Conservation (phyloP, 2,888 invertebrate genomes). For the Oxyteleia sp. region DNA sequence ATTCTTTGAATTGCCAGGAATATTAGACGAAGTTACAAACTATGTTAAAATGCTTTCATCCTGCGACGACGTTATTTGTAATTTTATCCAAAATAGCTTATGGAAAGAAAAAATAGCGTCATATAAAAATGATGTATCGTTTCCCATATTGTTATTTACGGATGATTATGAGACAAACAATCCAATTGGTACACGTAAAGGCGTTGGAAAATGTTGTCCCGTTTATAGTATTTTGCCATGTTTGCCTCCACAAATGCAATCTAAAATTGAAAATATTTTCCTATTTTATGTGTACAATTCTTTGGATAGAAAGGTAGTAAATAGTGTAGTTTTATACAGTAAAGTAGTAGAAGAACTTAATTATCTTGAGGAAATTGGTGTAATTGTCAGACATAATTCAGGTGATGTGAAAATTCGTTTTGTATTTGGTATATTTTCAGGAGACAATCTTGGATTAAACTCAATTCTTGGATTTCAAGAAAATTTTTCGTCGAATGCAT, state of each 20-base stretch:
- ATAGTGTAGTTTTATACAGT: constrained; percentile 56
- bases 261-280: constrained; percentile 68
- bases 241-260: constrained; percentile 65
- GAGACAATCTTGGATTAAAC: constrained; percentile 74
- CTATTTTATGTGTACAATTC: constrained; percentile 56
- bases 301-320: constrained; percentile 48
- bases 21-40: constrained; percentile 46
- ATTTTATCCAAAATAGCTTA: constrained; percentile 58
- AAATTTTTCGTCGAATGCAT: constrained; percentile 61
- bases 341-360: constrained; percentile 68
- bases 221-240: constrained; percentile 64
- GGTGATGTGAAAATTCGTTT: constrained; percentile 61
- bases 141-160: constrained; percentile 72
- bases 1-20: constrained; percentile 59
- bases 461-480: constrained; percentile 67
- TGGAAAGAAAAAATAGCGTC: constrained; percentile 54
- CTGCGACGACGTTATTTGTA: constrained; percentile 41
- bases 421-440: constrained; percentile 58
- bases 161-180: constrained; percentile 76
- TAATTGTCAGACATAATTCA: constrained; percentile 39
- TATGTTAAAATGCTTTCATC: constrained; percentile 52
- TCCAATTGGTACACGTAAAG: constrained; percentile 72
- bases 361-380: constrained; percentile 54
- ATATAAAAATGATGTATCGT: constrained; percentile 40
- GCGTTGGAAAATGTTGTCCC: constrained; percentile 73